Evolutionary conservation across 2,888 invertebrate genomes (phyloP).

Genomic region (Agelastica alni): DNA sequence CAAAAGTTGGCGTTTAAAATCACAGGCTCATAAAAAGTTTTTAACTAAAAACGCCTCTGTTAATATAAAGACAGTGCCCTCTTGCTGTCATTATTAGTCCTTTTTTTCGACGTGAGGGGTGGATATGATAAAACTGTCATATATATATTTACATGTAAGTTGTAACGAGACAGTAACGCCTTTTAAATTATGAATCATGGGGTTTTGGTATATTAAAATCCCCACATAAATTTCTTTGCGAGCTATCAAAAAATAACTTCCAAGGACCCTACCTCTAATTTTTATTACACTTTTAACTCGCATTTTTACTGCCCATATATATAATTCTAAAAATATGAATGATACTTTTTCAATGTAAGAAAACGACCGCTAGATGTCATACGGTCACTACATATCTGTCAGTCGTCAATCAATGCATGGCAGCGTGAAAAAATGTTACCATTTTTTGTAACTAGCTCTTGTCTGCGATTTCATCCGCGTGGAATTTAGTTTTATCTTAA

Average conservation of each 20-base stretch:
- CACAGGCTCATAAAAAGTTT: conserved; percentile 44
- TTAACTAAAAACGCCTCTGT: conserved; percentile 45
- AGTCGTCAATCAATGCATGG: too few relatives aligned
- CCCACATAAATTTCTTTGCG: neutral
- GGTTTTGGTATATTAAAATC: conserved; percentile 28
- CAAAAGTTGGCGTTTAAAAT: conserved; percentile 36
- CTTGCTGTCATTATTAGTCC: conserved; percentile 51
- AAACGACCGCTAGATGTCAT: too few relatives aligned
- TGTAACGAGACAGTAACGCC: conserved; percentile 43
- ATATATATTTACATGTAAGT: conserved; percentile 44
- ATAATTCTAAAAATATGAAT: too few relatives aligned
- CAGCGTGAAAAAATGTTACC: too few relatives aligned
- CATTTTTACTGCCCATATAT: too few relatives aligned
- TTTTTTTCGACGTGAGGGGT: conserved; percentile 45
- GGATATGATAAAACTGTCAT: conserved; percentile 44
- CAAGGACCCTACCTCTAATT: neutral
- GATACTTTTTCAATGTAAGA: too few relatives aligned
- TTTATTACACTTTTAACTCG: too few relatives aligned
- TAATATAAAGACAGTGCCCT: conserved; percentile 45
- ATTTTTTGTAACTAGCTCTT: too few relatives aligned
- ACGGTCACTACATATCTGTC: too few relatives aligned
- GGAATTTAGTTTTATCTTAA: too few relatives aligned
- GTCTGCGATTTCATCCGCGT: too few relatives aligned
- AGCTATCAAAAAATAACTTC: neutral
- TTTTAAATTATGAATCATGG: conserved; percentile 48